A percentile compares a stretch with the other conserved stretches of the same genome.
Evolutionary conservation across 2,888 invertebrate genomes (phyloP).

Genomic region (Encarsia formosa): DNA sequence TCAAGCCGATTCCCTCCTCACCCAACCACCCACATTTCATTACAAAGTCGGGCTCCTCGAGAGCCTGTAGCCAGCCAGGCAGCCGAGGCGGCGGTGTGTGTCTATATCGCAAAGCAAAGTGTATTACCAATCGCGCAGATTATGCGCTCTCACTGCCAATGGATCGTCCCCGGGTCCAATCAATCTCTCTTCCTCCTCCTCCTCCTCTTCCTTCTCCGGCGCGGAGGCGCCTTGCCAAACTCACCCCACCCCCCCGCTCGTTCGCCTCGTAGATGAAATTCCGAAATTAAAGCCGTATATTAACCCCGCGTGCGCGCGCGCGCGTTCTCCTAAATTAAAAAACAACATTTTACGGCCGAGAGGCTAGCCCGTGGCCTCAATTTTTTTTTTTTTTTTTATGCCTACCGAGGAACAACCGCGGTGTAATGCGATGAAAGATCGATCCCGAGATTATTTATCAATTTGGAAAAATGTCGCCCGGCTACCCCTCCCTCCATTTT

Average conservation of each 20-base stretch:
- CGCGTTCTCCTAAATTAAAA: slow-evolving; percentile 48
- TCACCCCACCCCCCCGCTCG: not conserved
- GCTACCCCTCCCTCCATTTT: too few relatives aligned
- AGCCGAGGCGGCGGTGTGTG: too few relatives aligned
- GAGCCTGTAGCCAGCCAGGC: too few relatives aligned
- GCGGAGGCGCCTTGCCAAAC: slow-evolving; percentile 17
- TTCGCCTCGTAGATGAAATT: slow-evolving; percentile 42
- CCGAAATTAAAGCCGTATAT: slow-evolving; percentile 50
- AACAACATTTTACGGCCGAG: slow-evolving; percentile 48
- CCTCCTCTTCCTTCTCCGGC: slow-evolving; percentile 23
- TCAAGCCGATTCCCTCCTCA: too few relatives aligned
- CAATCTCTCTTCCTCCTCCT: not conserved
- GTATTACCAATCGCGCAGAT: too few relatives aligned
- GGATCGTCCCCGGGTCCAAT: slow-evolving; percentile 1
- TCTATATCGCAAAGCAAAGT: too few relatives aligned
- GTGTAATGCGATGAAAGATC: too few relatives aligned
- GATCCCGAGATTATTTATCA: too few relatives aligned
- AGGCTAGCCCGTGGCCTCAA: slow-evolving; percentile 6
- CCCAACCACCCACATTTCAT: too few relatives aligned
- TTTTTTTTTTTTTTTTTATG: slow-evolving; percentile 1
- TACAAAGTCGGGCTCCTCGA: too few relatives aligned
- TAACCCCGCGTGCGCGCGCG: slow-evolving; percentile 43
- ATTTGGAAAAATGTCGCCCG: too few relatives aligned
- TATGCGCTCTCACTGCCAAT: too few relatives aligned
- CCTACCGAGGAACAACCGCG: not conserved